Conservation (phyloP, 2,797 vertebrate genomes). For the Hoplostethus atlanticus region DNA sequence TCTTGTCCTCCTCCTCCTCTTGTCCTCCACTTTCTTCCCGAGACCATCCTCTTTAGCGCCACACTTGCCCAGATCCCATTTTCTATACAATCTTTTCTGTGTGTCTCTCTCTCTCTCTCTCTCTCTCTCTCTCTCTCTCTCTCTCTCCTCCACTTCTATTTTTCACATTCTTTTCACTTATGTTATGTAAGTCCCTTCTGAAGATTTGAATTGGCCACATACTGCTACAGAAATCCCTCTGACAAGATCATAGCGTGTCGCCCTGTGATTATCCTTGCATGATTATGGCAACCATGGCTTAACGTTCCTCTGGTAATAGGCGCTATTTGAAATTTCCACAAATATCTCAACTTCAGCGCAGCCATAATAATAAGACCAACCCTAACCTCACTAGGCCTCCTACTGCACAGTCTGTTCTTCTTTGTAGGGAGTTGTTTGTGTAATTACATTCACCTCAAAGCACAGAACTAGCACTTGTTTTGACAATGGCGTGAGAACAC, state of each 20-base stretch:
- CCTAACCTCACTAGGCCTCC: background rate
- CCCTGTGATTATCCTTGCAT: slow-evolving; percentile 64
- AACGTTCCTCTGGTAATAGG: slow-evolving; percentile 43
- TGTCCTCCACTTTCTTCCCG: slow-evolving; percentile 1
- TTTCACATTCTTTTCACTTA: slow-evolving; percentile 20
- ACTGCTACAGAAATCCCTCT: slow-evolving; percentile 44
- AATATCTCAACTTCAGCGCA: slow-evolving; percentile 40
- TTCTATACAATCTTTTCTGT: slow-evolving; percentile 9
- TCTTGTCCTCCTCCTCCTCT: slow-evolving; percentile 10
- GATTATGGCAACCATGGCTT: slow-evolving; percentile 45
- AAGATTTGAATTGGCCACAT: slow-evolving; percentile 35
- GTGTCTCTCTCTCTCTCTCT: background rate
- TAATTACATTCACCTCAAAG: slow-evolving; percentile 28
- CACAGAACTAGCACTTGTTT: slow-evolving; percentile 22
- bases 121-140: background rate
- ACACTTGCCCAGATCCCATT: no score
- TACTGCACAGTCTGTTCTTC: slow-evolving; percentile 18
- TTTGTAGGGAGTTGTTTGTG: slow-evolving; percentile 14
- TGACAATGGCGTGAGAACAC: slow-evolving; percentile 34
- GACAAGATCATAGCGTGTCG: slow-evolving; percentile 48
- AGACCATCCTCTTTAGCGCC: background rate
- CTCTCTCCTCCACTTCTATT: slow-evolving; percentile 1
- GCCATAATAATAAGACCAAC: slow-evolving; percentile 21
- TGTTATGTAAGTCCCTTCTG: slow-evolving; percentile 19
- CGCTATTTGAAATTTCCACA: slow-evolving; percentile 53